Evolutionary conservation across 2,888 invertebrate species (phyloP), one percentile per base, ranked within the genome.

Genomic region (Norana najaformis): DNA sequence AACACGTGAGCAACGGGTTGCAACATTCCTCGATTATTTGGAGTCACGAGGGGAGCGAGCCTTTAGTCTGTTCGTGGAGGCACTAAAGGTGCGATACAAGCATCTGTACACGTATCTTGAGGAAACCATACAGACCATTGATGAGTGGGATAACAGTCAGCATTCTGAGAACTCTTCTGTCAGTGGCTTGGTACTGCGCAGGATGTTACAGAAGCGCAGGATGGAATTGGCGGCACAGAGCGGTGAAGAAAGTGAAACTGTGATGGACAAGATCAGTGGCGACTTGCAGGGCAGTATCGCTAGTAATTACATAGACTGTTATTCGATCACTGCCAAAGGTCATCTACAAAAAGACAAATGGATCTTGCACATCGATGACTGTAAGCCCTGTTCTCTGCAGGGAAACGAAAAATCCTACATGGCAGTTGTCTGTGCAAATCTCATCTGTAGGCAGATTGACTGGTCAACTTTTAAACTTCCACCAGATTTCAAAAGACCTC

Each of bases 1-100:
- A 30, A 90, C 90, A 20, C 90, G 91, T 6, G 91, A 91, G 47
- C 90, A 91, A 82, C 89, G 91, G 18, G 91, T 90, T 13, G 91
- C 89, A 23, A 37, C 89, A 30, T 90, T 92, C 47, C 83, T 92
- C 41, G 92, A 92, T 89, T 83, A 89, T 20, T 91, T 92, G 34
- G 91, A 92, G 89, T 90, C 89, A 16, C 90, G 90, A 20, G 89
- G 90, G n/a, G 92, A 92, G 85, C 85, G 89, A 20, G 90, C 90
- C 20, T 92, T 92, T 89, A 16, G 20, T n/a, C 82, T 91, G 39
- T 92, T 92, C 85, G 89, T 91, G 90, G 91, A 92, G 37, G 90
- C 90, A 20, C 69, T 92, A 36, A 85, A 89, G 47, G 92, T 91
- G 30, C 85, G 91, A 34, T 89, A 91, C 38, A 91, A 91, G 69